These are phyloP conservation scores for Eptatretus burgeri DNA, from an alignment of 2,113 vertebrate genomes.

Conservation along the genomic window DNA sequence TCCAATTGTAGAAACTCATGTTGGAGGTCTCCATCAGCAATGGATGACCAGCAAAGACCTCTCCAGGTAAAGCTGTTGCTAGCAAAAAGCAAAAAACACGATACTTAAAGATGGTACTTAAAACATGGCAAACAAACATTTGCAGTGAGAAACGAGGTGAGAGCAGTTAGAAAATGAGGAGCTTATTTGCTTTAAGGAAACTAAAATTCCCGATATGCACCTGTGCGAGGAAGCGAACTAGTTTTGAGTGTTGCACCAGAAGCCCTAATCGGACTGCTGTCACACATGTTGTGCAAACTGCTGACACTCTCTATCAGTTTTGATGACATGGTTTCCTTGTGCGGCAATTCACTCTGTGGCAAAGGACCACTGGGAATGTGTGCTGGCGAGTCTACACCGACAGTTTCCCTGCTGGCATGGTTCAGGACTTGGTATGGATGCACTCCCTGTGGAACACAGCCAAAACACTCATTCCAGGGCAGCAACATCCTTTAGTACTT, in stretches of 20 bases:
- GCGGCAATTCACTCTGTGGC: constrained; percentile 51
- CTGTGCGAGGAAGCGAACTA: constrained; percentile 58
- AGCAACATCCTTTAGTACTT: background rate
- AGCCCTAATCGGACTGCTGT: constrained; percentile 36
- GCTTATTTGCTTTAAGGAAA: background rate
- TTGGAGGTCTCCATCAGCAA: constrained; percentile 64
- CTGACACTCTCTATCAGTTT: constrained; percentile 85
- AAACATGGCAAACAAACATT: background rate
- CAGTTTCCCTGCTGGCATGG: constrained; percentile 85
- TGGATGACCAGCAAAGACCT: constrained; percentile 71
- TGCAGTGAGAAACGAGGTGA: background rate
- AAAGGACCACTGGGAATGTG: constrained; percentile 35
- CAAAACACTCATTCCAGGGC: background rate
- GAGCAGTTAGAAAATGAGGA: background rate
- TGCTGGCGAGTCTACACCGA: constrained; percentile 57
- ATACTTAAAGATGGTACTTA: background rate
- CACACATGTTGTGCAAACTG: constrained; percentile 71
- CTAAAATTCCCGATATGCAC: constrained; percentile 15
- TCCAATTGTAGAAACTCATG: constrained; percentile 98
- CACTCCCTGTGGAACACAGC: constrained; percentile 29
- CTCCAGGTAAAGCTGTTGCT: constrained; percentile 46
- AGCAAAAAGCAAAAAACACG: constrained; percentile 7
- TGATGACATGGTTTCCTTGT: constrained; percentile 77
- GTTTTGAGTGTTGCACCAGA: constrained; percentile 27
- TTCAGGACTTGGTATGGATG: constrained; percentile 89